These are phyloP conservation scores for Rhinolophus sinicus DNA, from an alignment of 2,113 vertebrate species.

Conservation along the genomic window DNA sequence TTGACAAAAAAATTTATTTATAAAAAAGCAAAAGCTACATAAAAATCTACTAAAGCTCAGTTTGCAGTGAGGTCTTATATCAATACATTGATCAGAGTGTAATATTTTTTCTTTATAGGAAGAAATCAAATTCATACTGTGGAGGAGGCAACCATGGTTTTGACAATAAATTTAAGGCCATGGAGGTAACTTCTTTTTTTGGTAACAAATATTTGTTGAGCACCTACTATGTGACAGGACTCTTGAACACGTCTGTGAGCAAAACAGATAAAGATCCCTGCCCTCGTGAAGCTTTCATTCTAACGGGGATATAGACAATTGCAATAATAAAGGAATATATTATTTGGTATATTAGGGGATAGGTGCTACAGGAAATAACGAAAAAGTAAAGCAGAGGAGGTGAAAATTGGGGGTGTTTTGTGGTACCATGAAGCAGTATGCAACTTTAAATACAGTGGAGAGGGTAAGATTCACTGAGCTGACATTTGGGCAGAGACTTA, in stretches of 20 bases:
- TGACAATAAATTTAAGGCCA: constrained; percentile 94
- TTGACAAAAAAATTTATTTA: background rate
- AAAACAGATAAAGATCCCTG: background rate
- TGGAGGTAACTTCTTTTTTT: constrained; percentile 89
- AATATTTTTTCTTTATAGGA: constrained; percentile 81
- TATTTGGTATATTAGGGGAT: background rate
- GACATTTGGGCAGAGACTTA: background rate
- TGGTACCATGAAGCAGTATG: too few species aligned
- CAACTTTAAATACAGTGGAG: background rate
- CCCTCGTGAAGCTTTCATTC: background rate
- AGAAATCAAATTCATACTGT: constrained; percentile 81
- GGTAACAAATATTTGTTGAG: background rate
- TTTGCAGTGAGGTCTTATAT: background rate
- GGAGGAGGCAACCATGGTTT: constrained; percentile 94
- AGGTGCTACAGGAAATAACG: background rate
- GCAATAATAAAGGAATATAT: background rate
- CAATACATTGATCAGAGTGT: background rate
- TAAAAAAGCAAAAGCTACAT: background rate
- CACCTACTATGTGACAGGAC: background rate
- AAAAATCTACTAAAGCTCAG: background rate
- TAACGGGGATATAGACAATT: background rate
- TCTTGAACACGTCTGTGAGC: background rate
- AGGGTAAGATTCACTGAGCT: background rate
- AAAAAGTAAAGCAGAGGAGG: background rate
- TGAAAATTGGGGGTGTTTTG: background rate